Base-by-base conservation (phyloP, 2,797 vertebrate species). In the Nyctibius grandis region DNA sequence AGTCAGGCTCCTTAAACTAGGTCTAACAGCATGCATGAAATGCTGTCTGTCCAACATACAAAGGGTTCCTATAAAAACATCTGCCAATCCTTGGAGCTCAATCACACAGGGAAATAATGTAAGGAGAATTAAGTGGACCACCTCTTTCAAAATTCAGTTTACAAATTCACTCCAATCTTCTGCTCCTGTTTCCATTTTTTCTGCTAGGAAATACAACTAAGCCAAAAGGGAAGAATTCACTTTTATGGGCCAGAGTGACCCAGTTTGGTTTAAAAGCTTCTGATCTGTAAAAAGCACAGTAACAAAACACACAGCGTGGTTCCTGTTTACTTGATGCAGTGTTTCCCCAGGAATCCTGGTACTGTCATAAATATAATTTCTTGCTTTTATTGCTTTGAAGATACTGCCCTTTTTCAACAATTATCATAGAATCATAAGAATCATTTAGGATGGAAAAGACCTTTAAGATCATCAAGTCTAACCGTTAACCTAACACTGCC, bases 271-370 rank as follows among this genome's bases (percentile, higher is more conserved):
- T 85, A 89, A 89, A 79, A 92, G 68, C 36, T 83, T 69, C 75
- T 91, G 56, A 40, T 93, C 77, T 82, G 75, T 51, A 69, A 91
- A 89, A 86, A 42, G 33, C 57, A 61, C 0, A 1, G 48, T 64
- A 93, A 84, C 76, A 95, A 87, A 94, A 87, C 23, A 56, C n/a
- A 93, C 63, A 45, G 45, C 48, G 23, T 86, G 40, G 40, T 69
- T 89, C 44, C 59, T 82, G 88, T 89, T 93, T 82, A 87, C 63
- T 87, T 94, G 93, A 73, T 50, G 63, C n/a, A 47, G 36, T 72
- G 11, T 70, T 85, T 92, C 67, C 64, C 53, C 63, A 68, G 64
- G 38, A 96, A 76, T 75, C 75, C 44, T 79, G 47, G 16, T 64
- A 68, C 44, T 68, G 15, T 59, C 79, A 85, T 88, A 94, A 88